Conservation (phyloP, 2,888 invertebrate genomes). For the Camptogramma bilineatum region DNA sequence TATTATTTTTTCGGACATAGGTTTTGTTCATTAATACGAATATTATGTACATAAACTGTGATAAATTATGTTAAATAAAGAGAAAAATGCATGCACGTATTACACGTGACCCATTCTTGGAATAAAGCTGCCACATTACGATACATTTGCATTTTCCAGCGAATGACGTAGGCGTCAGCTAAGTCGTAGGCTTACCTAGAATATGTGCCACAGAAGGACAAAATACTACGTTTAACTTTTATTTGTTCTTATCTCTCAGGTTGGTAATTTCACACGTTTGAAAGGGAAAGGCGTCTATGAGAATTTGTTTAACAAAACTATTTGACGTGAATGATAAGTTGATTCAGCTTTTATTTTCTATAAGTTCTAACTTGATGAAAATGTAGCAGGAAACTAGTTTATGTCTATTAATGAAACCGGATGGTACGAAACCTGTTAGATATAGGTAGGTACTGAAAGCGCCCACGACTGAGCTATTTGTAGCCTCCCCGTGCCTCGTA, state of each 20-base stretch:
- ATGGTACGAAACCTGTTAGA: background rate
- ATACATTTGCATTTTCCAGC: slow-evolving; percentile 22
- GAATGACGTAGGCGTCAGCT: slow-evolving; percentile 15
- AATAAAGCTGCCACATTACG: background rate
- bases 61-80: background rate
- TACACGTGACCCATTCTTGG: background rate
- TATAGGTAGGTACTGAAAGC: background rate
- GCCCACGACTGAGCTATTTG: slow-evolving; percentile 11
- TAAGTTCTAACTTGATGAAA: background rate
- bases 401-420: background rate
- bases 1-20: no score
- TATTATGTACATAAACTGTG: no score
- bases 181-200: slow-evolving; percentile 1
- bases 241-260: background rate
- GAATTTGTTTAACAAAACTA: no score
- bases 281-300: background rate
- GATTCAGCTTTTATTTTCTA: background rate
- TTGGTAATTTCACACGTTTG: background rate
- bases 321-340: no score
- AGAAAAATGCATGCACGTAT: background rate
- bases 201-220: slow-evolving; percentile 3
- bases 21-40: no score
- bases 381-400: background rate
- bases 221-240: slow-evolving; percentile 2
- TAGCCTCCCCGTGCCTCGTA: background rate